These are phyloP conservation scores for Acanthisitta chloris DNA, from an alignment of 2,113 vertebrate species.

Conservation along the genomic window DNA sequence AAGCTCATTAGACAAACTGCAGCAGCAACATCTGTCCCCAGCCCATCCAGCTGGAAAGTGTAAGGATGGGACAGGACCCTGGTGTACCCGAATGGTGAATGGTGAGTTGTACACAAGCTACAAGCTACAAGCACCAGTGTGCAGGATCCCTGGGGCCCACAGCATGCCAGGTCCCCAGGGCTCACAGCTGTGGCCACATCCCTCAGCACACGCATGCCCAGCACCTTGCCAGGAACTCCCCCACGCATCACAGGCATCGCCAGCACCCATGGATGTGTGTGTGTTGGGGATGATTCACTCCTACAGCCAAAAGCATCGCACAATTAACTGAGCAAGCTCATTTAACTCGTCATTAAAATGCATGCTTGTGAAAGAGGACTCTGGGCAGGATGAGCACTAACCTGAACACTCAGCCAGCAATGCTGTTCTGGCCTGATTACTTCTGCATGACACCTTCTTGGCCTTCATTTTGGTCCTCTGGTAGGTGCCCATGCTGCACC, in stretches of 20 bases:
- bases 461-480: background rate
- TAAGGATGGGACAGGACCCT: accelerated
- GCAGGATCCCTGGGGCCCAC: background rate
- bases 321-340: conserved; percentile 38
- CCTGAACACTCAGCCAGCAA: background rate
- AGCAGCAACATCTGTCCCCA: background rate
- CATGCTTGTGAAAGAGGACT: conserved; percentile 16
- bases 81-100: accelerated
- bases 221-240: background rate
- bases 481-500: background rate
- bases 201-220: background rate
- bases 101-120: background rate
- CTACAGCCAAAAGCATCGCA: background rate
- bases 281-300: background rate
- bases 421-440: background rate
- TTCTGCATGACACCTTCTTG: background rate
- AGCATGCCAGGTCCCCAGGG: background rate
- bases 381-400: background rate
- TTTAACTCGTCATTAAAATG: conserved; percentile 10
- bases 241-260: background rate
- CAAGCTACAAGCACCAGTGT: background rate
- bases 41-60: background rate
- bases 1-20: background rate
- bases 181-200: conserved; percentile 5
- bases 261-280: background rate